Evolutionary conservation across 2,113 vertebrate genomes (phyloP).

Genomic region (Thinocorus orbignyianus): DNA sequence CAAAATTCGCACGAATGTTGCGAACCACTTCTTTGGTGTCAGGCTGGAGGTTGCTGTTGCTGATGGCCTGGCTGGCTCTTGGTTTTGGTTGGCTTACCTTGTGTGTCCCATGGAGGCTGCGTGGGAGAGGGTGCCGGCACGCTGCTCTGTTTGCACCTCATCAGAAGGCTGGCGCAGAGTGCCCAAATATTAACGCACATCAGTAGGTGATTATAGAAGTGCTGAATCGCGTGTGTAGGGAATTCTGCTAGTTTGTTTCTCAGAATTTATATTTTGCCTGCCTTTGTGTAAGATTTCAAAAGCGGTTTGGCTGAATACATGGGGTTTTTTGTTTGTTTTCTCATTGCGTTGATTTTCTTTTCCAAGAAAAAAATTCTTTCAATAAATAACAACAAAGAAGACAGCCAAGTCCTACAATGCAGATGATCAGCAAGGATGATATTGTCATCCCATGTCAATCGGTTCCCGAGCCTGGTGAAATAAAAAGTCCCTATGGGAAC

Average conservation of each 20-base stretch:
- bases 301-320: slow-evolving; percentile 53
- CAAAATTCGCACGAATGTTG: background rate
- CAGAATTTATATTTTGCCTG: slow-evolving; percentile 64
- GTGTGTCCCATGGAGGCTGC: background rate
- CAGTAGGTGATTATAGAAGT: slow-evolving; percentile 9
- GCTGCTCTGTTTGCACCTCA: background rate
- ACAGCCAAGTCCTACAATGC: slow-evolving; percentile 28
- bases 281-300: slow-evolving; percentile 72
- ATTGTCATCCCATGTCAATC: slow-evolving; percentile 69
- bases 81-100: background rate
- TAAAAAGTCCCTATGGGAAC: slow-evolving; percentile 78
- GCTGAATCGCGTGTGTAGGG: slow-evolving; percentile 47
- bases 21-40: background rate
- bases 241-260: slow-evolving; percentile 61
- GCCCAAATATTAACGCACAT: background rate
- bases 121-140: background rate
- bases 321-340: slow-evolving; percentile 54
- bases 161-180: background rate
- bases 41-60: background rate
- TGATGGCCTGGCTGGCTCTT: background rate
- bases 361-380: slow-evolving; percentile 66
- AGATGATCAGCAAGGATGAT: slow-evolving; percentile 69
- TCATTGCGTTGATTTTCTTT: slow-evolving; percentile 49
- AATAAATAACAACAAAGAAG: slow-evolving; percentile 62
- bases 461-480: slow-evolving; percentile 70